phyloP scores from a whole-genome alignment of 2,113 vertebrate genomes.

The Neolamprologus fasciatus region DNA sequence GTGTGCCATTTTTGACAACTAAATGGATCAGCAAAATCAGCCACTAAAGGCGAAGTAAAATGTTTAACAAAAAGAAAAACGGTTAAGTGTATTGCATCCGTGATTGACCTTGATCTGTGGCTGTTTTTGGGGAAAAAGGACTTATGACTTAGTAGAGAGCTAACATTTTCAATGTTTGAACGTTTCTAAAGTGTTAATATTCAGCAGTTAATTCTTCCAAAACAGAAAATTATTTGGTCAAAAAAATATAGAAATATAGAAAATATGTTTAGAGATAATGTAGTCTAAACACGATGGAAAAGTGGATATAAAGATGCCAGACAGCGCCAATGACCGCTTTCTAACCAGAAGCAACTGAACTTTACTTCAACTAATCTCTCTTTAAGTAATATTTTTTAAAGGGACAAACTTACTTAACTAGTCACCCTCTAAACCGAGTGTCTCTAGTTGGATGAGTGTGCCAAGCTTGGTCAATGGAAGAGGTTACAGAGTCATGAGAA shows the following conservation, averaged over 20 bases:
- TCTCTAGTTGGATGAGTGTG: not conserved
- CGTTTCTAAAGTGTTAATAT: not conserved
- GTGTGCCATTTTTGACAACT: not conserved
- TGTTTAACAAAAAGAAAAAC: not conserved
- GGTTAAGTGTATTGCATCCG: not conserved
- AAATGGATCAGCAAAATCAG: not conserved
- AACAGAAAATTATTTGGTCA: not conserved
- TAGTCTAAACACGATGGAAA: not conserved
- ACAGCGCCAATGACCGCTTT: not conserved
- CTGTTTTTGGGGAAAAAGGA: accelerated
- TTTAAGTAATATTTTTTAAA: not conserved
- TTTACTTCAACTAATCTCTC: not conserved
- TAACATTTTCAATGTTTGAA: not conserved
- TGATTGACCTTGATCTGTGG: not conserved
- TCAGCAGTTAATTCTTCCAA: not conserved
- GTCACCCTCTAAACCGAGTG: not conserved
- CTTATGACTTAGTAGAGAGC: not conserved
- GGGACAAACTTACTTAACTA: not conserved
- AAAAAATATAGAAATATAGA: not conserved
- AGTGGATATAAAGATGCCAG: not conserved
- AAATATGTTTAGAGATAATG: not conserved
- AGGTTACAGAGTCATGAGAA: not conserved
- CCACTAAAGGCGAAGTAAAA: accelerated
- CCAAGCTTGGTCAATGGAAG: accelerated
- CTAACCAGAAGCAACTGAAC: not conserved